Percentiles rank a stretch among this genome's conserved stretches.
These are phyloP conservation scores for Phyllotreta striolata DNA, from an alignment of 2,888 invertebrate genomes.

Conservation along the genomic window DNA sequence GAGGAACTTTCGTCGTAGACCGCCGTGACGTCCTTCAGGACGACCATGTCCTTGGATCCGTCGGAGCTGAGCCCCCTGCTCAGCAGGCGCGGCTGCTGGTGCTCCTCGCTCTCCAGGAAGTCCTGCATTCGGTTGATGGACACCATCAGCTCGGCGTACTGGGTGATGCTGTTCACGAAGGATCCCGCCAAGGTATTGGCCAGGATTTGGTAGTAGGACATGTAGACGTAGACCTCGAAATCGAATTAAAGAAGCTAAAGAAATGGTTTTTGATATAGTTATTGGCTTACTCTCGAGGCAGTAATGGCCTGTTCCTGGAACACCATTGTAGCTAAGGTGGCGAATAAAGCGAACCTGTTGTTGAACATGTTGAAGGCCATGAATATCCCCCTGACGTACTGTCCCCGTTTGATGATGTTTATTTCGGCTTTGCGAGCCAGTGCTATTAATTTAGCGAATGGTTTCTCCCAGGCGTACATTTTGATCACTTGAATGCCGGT, in stretches of 20 bases:
- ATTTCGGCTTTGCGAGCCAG: slow-evolving; percentile 75
- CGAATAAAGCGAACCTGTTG: slow-evolving; percentile 80
- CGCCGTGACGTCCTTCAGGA: slow-evolving; percentile 49
- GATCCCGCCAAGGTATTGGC: slow-evolving; percentile 66
- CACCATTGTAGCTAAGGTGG: slow-evolving; percentile 63
- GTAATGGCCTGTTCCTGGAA: slow-evolving; percentile 71
- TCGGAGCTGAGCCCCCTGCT: slow-evolving; percentile 1
- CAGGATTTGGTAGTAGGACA: slow-evolving; percentile 65
- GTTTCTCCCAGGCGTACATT: slow-evolving; percentile 64
- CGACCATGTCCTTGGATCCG: slow-evolving; percentile 9
- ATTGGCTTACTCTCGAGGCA: slow-evolving; percentile 69
- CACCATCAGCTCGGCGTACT: slow-evolving; percentile 61
- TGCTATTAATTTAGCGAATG: slow-evolving; percentile 79
- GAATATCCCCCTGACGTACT: slow-evolving; percentile 71
- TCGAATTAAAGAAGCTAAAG: no score
- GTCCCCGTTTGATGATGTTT: slow-evolving; percentile 67
- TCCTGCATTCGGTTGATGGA: slow-evolving; percentile 60
- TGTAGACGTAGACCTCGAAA: slow-evolving; percentile 66
- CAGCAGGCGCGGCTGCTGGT: slow-evolving; percentile 26
- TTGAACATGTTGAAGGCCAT: slow-evolving; percentile 76
- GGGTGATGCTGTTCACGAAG: slow-evolving; percentile 63
- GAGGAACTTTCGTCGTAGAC: slow-evolving; percentile 53
- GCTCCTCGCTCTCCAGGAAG: slow-evolving; percentile 56
- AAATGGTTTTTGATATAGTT: no score
- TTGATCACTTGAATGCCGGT: slow-evolving; percentile 83